A percentile compares a stretch with the other conserved stretches of the same genome.
phyloP scores from a whole-genome alignment of 2,888 invertebrate species.

The Microctonus brassicae region DNA sequence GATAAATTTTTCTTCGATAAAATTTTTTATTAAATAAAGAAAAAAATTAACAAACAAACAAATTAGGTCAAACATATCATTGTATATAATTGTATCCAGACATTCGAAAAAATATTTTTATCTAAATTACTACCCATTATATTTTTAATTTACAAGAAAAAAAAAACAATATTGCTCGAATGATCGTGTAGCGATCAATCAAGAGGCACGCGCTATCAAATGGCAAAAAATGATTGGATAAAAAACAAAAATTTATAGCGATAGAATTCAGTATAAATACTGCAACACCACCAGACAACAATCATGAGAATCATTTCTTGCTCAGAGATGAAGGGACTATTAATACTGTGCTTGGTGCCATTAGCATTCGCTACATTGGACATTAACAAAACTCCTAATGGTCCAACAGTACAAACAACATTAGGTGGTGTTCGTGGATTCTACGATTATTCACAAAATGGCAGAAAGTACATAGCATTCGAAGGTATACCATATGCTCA shows the following conservation, averaged over 20 bases:
- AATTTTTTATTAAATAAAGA: neutral
- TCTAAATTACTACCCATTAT: neutral
- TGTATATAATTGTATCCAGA: neutral
- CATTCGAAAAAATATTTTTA: neutral
- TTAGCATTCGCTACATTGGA: conserved; percentile 40
- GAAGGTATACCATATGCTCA: conserved; percentile 62
- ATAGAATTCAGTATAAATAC: neutral
- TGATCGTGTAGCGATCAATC: neutral
- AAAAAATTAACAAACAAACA: too few species aligned
- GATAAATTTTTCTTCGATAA: neutral
- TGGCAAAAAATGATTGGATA: neutral
- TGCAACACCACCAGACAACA: neutral
- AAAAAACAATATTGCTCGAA: neutral
- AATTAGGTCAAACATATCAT: neutral
- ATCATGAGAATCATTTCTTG: neutral
- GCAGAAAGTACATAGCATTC: conserved; percentile 56
- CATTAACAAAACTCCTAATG: conserved; percentile 22
- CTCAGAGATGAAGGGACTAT: neutral
- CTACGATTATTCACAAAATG: conserved; percentile 53
- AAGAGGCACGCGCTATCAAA: neutral
- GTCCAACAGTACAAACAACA: conserved; percentile 53
- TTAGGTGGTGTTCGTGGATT: conserved; percentile 56
- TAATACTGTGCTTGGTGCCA: conserved; percentile 38
- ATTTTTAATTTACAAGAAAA: neutral
- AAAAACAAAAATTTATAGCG: neutral